Percentiles rank a stretch among this genome's conserved stretches.
Conservation (phyloP, 2,797 vertebrate species). For the Euthynnus affinis region DNA sequence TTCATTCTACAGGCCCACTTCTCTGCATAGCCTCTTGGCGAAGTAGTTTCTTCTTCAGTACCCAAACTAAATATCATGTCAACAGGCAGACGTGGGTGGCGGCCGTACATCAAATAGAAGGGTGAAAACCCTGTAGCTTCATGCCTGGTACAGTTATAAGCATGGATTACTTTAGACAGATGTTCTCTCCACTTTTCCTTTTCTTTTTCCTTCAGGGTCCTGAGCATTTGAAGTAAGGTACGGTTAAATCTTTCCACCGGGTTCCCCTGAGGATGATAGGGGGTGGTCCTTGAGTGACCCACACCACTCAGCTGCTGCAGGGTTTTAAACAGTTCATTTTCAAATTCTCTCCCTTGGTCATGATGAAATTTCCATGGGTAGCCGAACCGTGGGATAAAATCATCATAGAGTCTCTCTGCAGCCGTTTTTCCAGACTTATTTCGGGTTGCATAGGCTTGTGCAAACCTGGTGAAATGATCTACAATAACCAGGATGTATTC, state of each 20-base stretch:
- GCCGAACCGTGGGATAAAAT: conserved; percentile 9
- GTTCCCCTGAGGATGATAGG: conserved; percentile 31
- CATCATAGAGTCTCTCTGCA: conserved; percentile 19
- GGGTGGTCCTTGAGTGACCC: neutral
- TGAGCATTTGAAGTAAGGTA: neutral
- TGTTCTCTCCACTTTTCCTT: conserved; percentile 26
- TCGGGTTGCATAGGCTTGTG: neutral
- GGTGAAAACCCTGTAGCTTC: conserved; percentile 27
- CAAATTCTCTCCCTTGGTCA: conserved; percentile 35
- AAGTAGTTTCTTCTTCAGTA: neutral
- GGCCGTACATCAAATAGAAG: conserved; percentile 24
- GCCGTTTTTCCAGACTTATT: conserved; percentile 17
- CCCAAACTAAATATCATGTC: conserved; percentile 29
- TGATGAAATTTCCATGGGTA: conserved; percentile 6
- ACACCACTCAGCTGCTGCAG: neutral
- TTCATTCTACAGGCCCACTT: conserved; percentile 28
- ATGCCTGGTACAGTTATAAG: conserved; percentile 25
- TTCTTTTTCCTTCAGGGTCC: conserved; percentile 7
- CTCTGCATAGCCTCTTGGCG: conserved; percentile 28
- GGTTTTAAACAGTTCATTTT: conserved; percentile 39
- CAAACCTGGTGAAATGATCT: neutral
- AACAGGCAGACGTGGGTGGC: conserved; percentile 10
- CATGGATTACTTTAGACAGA: neutral
- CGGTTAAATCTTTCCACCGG: conserved; percentile 19
- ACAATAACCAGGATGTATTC: conserved; percentile 29